Evolutionary conservation across 2,888 invertebrate genomes (phyloP), one percentile per base, ranked within the genome.

Genomic region (Melieria picta): DNA sequence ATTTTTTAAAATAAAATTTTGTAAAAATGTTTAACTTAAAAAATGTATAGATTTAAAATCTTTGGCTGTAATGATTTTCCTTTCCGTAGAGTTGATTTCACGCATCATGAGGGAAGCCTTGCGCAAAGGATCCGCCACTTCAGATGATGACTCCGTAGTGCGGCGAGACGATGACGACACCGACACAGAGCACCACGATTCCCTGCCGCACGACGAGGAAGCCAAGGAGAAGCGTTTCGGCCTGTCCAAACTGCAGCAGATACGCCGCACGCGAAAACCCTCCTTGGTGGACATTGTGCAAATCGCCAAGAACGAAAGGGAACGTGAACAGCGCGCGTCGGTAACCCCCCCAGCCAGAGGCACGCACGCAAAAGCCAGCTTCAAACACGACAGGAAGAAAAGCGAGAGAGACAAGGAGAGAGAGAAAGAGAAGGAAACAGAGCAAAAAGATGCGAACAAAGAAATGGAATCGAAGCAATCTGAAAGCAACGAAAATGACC

Each of bases 131-230:
- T 90, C 91, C 10, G 87, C 84, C 64, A 88, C 88, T 13, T 89
- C 89, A 1, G 89, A 89, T 10, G 90, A 90, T 66, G 88, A 89
- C 47, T 88, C 88, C 5, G 79, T 80, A 62, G 77, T 78, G 52
- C 64, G 73, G 0, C 81, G 80, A 13, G 87, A 86, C 43, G 87
- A 88, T 67, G 92, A 91, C 75, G 91, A 90, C 82, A 92, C 92
- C 0, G 93, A 93, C 77, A 92, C 91, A 0, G 92, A 92, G 77
- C 92, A 92, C 82, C 92, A 92, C 76, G 93, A 93, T 80, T 90
- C 91, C 0, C 83, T 93, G 74, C 92, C 92, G 0, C 91, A 90
- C 79, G 93, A 90, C 76, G 82, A 86, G 69, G 86, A 86, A 68
- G 81, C 81, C 45, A 83, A 82, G 61, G 82, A 83, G 30, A 81